Conservation (phyloP, 2,113 vertebrate species). For the Myiagra hebetior region DNA sequence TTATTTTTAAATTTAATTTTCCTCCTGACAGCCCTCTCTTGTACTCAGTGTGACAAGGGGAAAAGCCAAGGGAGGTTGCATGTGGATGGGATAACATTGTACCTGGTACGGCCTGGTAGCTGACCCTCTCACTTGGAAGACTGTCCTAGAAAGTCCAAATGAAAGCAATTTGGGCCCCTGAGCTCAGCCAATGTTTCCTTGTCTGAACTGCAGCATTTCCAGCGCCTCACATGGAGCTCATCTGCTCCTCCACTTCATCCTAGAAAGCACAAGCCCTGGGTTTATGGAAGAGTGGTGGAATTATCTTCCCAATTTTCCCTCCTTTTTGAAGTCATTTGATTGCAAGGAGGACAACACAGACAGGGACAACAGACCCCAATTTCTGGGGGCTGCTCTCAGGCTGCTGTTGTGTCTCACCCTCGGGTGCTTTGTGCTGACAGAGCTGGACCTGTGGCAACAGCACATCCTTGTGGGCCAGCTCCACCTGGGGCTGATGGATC, state of each 20-base stretch:
- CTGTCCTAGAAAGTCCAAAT: not conserved
- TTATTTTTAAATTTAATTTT: not conserved
- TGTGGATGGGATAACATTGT: not conserved
- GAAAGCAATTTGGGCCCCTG: not conserved
- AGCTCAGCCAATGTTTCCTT: not conserved
- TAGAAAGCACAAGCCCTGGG: not conserved
- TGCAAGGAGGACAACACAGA: not conserved
- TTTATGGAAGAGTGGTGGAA: not conserved
- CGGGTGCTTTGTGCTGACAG: not conserved
- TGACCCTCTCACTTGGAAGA: not conserved
- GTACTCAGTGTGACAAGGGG: not conserved
- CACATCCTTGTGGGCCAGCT: too few relatives aligned
- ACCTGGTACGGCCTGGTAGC: not conserved
- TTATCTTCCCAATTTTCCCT: not conserved
- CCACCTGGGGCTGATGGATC: not conserved
- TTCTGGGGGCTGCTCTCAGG: not conserved
- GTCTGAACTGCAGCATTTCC: not conserved
- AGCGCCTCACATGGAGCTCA: too few relatives aligned
- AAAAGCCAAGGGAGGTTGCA: not conserved
- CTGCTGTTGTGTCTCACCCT: fast-evolving
- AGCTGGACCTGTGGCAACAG: not conserved
- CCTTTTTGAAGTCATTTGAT: not conserved
- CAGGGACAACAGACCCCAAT: fast-evolving
- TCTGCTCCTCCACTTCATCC: not conserved
- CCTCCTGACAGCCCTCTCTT: not conserved